These are phyloP conservation scores for Hozukius guyotensis DNA, from an alignment of 2,797 vertebrate genomes.

Conservation along the genomic window DNA sequence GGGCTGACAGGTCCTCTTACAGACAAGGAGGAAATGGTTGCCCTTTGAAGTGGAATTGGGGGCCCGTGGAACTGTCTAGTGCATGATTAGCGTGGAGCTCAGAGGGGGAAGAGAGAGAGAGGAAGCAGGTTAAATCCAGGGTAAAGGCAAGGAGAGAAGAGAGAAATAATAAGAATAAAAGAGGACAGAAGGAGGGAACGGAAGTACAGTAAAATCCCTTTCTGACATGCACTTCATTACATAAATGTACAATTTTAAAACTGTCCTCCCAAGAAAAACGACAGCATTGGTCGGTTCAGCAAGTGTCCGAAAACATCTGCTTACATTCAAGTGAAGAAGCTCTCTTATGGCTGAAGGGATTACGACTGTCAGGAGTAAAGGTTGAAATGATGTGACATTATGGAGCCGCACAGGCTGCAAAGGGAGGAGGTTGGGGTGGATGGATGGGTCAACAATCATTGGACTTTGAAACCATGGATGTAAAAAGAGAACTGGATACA, in stretches of 20 bases:
- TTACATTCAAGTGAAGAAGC: background rate
- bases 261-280: background rate
- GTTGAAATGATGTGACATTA: background rate
- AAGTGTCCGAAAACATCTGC: background rate
- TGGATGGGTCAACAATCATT: no score
- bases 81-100: slow-evolving; percentile 75
- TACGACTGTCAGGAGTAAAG: background rate
- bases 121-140: slow-evolving; percentile 53
- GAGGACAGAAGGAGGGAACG: background rate
- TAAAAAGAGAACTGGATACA: no score
- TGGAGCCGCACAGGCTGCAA: background rate
- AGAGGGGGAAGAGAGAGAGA: slow-evolving; percentile 27
- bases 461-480: background rate
- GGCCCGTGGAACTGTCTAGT: slow-evolving; percentile 78
- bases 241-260: background rate
- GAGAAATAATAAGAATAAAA: slow-evolving; percentile 11
- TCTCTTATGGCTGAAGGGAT: background rate
- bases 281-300: background rate
- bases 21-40: slow-evolving; percentile 76
- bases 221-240: background rate
- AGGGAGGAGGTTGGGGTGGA: background rate
- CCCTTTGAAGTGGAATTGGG: slow-evolving; percentile 85
- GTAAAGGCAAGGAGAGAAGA: slow-evolving; percentile 45
- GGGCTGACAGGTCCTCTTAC: slow-evolving; percentile 78
- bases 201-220: background rate